phyloP scores from a whole-genome alignment of 1,140 invertebrate species.

The Melipona quadrifasciata region DNA sequence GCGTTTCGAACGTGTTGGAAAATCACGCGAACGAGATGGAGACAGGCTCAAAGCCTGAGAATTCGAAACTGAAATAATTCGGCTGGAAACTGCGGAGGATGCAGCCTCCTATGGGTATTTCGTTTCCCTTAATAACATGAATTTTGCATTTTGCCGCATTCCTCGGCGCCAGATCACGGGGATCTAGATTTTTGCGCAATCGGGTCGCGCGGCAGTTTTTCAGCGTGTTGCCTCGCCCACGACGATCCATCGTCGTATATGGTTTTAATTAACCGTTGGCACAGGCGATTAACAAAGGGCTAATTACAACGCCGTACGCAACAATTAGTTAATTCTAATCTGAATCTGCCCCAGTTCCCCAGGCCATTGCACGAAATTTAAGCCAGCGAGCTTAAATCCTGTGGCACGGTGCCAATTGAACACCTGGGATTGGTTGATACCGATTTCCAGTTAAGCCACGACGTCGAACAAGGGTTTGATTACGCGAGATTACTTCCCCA shows the following conservation, averaged over 20 bases:
- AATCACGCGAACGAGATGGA: background rate
- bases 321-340: constrained; percentile 71
- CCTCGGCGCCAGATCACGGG: background rate
- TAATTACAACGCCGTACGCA: constrained; percentile 62
- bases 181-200: background rate
- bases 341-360: constrained; percentile 60
- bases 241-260: constrained; percentile 10
- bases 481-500: constrained; percentile 59
- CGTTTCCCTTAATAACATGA: background rate
- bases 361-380: constrained; percentile 56
- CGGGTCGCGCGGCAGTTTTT: background rate
- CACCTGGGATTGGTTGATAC: constrained; percentile 67
- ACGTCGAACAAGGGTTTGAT: constrained; percentile 52
- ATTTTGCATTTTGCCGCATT: background rate
- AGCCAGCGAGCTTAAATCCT: constrained; percentile 62
- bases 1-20: background rate
- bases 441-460: constrained; percentile 57
- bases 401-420: constrained; percentile 64
- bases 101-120: background rate
- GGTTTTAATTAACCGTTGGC: constrained; percentile 56
- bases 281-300: constrained; percentile 28
- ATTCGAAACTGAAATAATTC: background rate
- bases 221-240: background rate
- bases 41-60: background rate
- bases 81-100: background rate